A percentile compares a stretch with the other conserved stretches of the same genome.
These are phyloP conservation scores for Heliothis peltigera DNA, from an alignment of 2,888 invertebrate genomes.

Conservation along the genomic window DNA sequence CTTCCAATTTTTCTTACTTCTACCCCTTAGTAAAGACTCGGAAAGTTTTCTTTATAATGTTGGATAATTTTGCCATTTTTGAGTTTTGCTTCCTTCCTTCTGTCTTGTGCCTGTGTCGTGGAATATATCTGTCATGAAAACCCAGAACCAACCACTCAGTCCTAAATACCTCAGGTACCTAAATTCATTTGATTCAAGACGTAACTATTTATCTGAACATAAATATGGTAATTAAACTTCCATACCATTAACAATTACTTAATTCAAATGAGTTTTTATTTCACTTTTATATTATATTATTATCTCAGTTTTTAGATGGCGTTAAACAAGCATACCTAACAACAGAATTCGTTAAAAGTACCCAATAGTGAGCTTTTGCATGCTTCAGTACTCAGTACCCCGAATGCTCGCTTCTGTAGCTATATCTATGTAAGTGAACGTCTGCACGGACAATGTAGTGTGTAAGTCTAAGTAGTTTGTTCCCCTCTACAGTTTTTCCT, in stretches of 20 bases:
- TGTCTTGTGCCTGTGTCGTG: constrained; percentile 40
- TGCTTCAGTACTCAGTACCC: constrained; percentile 65
- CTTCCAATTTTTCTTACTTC: constrained; percentile 1
- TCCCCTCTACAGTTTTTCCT: constrained; percentile 60
- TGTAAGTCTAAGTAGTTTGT: constrained; percentile 61
- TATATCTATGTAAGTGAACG: constrained; percentile 49
- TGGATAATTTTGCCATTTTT: constrained; percentile 27
- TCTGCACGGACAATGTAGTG: constrained; percentile 55
- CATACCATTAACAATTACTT: constrained; percentile 1
- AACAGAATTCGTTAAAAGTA: constrained; percentile 50
- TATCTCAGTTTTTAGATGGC: constrained; percentile 70
- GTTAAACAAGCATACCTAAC: constrained; percentile 59
- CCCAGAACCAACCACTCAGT: constrained; percentile 62
- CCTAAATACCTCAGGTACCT: constrained; percentile 52
- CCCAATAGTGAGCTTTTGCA: constrained; percentile 67
- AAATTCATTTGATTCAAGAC: constrained; percentile 53
- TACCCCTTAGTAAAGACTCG: constrained; percentile 46
- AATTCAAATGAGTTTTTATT: constrained; percentile 53
- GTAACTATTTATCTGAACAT: constrained; percentile 11
- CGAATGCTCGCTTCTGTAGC: constrained; percentile 65
- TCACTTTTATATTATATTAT: constrained; percentile 45
- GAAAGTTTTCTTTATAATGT: constrained; percentile 37
- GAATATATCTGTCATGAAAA: constrained; percentile 13
- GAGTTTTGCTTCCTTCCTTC: constrained; percentile 31
- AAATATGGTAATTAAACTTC: constrained; percentile 11